Base-by-base conservation (phyloP, 2,797 vertebrate genomes). In the Eulemur albifrons region DNA sequence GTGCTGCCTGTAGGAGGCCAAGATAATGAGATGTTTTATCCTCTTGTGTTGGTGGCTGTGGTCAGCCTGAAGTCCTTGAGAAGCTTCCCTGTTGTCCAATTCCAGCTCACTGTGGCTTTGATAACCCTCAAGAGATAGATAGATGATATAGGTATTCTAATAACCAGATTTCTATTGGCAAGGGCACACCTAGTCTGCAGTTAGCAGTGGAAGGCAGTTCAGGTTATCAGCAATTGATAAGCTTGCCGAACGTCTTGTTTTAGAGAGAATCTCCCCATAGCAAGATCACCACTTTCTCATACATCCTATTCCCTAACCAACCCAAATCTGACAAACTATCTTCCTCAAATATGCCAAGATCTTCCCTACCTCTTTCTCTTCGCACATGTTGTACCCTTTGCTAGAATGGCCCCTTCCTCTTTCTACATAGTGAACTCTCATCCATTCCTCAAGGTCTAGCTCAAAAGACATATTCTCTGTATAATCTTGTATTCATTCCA, bases 401-500 rank as follows among this genome's bases (percentile, higher is more conserved):
- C 57, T 85, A 93, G 35, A 97, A 79, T 93, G 43, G 5, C 43
- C n/a, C 14, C 38, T 77, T 84, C 17, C 59, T 21, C 30, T 80
- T 94, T 94, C 73, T 83, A 50, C 77, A 85, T 30, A 38, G 10
- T 90, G 23, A 84, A 90, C n/a, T 18, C 25, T 76, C 21, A 94
- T 40, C 30, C 48, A 69, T 83, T 95, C 70, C 75, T 95, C 52
- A 92, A 89, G 45, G 43, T 84, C 45, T 7, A 57, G 30, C n/a
- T 90, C 20, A 70, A 61, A 93, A 67, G 30, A 48, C 25, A 59
- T 83, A 43, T 32, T 70, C 18, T 80, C 40, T 90, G 12, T 85
- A 72, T 48, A 94, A 82, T 67, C 2, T 93, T 96, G 80, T 21
- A 45, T 23, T 95, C 43, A 88, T 95, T 88, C n/a, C 17, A 52